Evolutionary conservation across 2,113 vertebrate species (phyloP).

Genomic region (Lepisosteus oculatus): DNA sequence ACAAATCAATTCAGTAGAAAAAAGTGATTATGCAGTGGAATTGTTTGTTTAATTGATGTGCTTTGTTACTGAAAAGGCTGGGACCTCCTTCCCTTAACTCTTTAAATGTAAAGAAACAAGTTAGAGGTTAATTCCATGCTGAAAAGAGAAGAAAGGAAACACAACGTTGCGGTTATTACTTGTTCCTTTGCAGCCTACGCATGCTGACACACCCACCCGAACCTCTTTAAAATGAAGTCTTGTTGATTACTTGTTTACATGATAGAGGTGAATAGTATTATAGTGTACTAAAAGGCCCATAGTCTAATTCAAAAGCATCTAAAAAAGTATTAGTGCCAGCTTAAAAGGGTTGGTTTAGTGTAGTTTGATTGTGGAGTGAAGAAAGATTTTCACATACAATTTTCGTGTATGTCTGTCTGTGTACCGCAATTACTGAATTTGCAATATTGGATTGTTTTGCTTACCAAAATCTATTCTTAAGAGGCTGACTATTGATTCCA

Average conservation of each 20-base stretch:
- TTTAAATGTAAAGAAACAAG: too few relatives aligned
- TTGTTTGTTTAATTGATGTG: too few relatives aligned
- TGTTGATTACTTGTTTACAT: conserved; percentile 29
- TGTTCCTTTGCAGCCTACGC: too few relatives aligned
- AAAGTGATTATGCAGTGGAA: too few relatives aligned
- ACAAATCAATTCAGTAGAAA: too few relatives aligned
- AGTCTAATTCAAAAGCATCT: conserved; percentile 17
- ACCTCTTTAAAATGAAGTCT: conserved; percentile 10
- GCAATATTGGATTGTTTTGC: conserved; percentile 43
- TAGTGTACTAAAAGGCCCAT: conserved; percentile 38
- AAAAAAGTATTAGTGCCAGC: conserved; percentile 20
- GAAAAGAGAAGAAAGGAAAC: too few relatives aligned
- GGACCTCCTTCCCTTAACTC: too few relatives aligned
- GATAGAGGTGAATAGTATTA: conserved; percentile 44
- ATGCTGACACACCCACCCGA: too few relatives aligned
- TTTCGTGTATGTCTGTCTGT: conserved; percentile 20
- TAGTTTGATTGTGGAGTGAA: conserved; percentile 14
- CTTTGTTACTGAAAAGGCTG: too few relatives aligned
- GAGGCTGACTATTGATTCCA: not conserved
- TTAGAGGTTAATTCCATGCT: too few relatives aligned
- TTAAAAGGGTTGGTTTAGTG: not conserved
- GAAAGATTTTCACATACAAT: conserved; percentile 16
- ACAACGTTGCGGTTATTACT: too few relatives aligned
- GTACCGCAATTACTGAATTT: conserved; percentile 30
- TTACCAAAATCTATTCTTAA: too few relatives aligned